Evolutionary conservation across 2,113 vertebrate species (phyloP), one percentile per base, ranked within the genome.

Genomic region (Bagarius yarrelli): DNA sequence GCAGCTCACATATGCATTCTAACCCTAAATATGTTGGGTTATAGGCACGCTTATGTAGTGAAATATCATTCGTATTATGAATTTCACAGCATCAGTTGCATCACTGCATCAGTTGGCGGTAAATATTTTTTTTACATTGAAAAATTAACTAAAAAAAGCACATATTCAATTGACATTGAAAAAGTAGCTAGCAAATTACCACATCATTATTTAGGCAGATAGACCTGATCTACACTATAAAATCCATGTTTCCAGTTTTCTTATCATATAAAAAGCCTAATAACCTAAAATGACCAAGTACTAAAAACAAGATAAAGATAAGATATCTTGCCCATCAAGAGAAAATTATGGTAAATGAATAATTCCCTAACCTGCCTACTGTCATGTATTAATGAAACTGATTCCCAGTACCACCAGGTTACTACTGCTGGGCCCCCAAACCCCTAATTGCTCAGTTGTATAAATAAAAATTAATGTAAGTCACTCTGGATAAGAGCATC

Each of bases 1-100:
- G 55, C 15, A 76, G 47, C 40, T 72, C 79, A 72, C 52, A 72
- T 74, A 71, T 19, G 21, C 27, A 59, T 61, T 50, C 23, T 23
- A 23, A 27, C 25, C 5, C 69, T 52, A 52, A 69, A 70, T 60
- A 19, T 59, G 72, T 57, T 59, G 36, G 50, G 19, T 13, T 63
- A 55, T 30, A 55, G 15, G 4, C 44, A 32, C 18, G 11, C 21
- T 18, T 19, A 61, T 72, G 25, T 50, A 73, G 15, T 52, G 25
- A 25, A 14, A 47, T 44, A 13, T 12, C 0, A 52, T 30, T 30
- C 1, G 21, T 3, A 27, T 30, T 52, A 52, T 27, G 2, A 27
- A 53, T 0, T 30, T n/a, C n/a, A 52, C 50, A 27, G 3, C 52
- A 72, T 14, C 47, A 71, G 27, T 50, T 19, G 3, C 16, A 53